Conservation (phyloP, 2,888 invertebrate genomes). For the Machimus atricapillus region DNA sequence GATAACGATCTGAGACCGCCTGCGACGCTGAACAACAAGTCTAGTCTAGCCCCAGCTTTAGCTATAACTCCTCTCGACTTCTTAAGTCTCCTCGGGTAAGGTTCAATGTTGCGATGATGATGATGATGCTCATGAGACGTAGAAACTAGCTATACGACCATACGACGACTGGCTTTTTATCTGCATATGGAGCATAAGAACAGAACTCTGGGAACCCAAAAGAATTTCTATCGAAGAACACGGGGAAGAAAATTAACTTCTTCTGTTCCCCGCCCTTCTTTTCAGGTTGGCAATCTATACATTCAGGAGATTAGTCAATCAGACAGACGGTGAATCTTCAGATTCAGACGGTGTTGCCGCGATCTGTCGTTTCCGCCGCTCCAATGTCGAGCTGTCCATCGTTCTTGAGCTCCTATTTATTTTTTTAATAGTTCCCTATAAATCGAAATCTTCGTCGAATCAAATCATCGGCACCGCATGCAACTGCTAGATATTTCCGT, state of each 20-base stretch:
- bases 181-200: background rate
- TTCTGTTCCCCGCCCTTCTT: background rate
- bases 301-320: background rate
- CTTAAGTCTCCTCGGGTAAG: background rate
- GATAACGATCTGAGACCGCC: slow-evolving; percentile 4
- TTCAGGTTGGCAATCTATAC: background rate
- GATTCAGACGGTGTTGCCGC: background rate
- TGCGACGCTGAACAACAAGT: background rate
- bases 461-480: background rate
- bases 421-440: background rate
- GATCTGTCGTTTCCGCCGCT: background rate
- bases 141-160: background rate
- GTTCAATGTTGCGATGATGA: background rate
- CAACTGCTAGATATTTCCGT: background rate
- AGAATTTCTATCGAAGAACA: background rate
- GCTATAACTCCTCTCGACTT: background rate
- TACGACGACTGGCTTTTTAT: background rate
- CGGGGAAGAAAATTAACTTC: background rate
- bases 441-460: background rate
- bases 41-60: background rate
- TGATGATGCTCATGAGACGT: background rate
- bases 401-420: background rate
- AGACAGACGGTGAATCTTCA: background rate
- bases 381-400: background rate
- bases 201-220: background rate